phyloP scores from a whole-genome alignment of 1,140 invertebrate species.

The Drosophila mojavensis region DNA sequence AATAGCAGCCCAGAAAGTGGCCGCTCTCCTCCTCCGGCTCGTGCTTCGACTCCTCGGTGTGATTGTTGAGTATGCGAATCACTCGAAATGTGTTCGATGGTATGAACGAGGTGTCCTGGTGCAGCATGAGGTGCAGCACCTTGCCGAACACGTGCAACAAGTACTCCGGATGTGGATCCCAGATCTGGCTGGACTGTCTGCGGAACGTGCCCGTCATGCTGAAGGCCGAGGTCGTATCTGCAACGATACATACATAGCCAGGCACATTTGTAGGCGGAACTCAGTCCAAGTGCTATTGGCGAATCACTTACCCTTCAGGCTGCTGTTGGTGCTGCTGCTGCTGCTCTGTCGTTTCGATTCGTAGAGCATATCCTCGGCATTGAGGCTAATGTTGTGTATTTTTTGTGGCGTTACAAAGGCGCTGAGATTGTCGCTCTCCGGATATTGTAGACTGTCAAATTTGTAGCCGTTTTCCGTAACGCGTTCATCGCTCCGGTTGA shows the following conservation, averaged over 20 bases:
- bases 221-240: constrained; percentile 72
- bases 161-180: constrained; percentile 91
- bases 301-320: constrained; percentile 56
- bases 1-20: constrained; percentile 87
- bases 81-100: constrained; percentile 85
- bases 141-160: constrained; percentile 87
- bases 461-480: constrained; percentile 42
- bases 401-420: constrained; percentile 70
- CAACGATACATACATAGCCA: constrained; percentile 2
- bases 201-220: constrained; percentile 87
- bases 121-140: constrained; percentile 86
- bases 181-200: constrained; percentile 86
- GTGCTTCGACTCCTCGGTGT: constrained; percentile 80
- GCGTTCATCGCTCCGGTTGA: constrained; percentile 23
- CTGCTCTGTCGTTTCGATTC: constrained; percentile 75
- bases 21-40: constrained; percentile 69
- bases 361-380: constrained; percentile 78
- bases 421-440: constrained; percentile 62
- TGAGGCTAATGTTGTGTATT: constrained; percentile 72
- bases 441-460: constrained; percentile 40
- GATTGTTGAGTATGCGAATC: constrained; percentile 86
- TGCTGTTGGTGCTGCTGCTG: constrained; percentile 42
- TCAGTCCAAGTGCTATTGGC: neutral
- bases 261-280: neutral
- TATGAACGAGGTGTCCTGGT: constrained; percentile 86